phyloP scores from a whole-genome alignment of 2,888 invertebrate genomes.

The Sinohyriopsis cumingii region DNA sequence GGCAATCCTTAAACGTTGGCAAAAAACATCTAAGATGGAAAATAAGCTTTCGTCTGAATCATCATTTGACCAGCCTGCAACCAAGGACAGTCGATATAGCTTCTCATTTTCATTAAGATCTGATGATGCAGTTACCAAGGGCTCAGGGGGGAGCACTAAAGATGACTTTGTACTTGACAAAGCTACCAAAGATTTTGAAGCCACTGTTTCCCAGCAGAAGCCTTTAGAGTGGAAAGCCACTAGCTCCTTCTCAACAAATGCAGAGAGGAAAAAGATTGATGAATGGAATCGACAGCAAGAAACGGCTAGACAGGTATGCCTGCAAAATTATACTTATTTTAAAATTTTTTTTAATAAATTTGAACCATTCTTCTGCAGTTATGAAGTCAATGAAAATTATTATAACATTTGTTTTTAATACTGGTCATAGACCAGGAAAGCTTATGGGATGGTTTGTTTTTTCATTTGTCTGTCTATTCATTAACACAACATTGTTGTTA shows the following conservation, averaged over 20 bases:
- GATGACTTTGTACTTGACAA: constrained; percentile 37
- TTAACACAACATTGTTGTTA: no score
- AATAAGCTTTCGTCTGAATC: constrained; percentile 23
- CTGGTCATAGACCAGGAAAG: no score
- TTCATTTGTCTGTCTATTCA: no score
- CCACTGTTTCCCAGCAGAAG: constrained; percentile 22
- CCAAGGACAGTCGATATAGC: constrained; percentile 36
- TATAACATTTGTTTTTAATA: no score
- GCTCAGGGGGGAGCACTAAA: constrained; percentile 20
- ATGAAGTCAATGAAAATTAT: no score
- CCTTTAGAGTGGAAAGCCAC: neutral
- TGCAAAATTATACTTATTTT: neutral
- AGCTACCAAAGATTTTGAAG: constrained; percentile 27
- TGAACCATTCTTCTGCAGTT: no score
- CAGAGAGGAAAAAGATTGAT: constrained; percentile 26
- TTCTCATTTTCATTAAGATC: constrained; percentile 34
- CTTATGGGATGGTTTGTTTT: no score
- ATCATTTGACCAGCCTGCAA: constrained; percentile 20
- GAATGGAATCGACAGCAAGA: constrained; percentile 60
- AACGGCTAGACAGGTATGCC: constrained; percentile 46
- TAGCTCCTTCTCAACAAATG: neutral
- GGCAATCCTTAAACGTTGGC: constrained; percentile 59
- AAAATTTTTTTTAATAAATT: neutral
- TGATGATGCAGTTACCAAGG: constrained; percentile 11
- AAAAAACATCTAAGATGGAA: constrained; percentile 47